Conservation (phyloP, 2,797 vertebrate genomes). For the Channa striata region DNA sequence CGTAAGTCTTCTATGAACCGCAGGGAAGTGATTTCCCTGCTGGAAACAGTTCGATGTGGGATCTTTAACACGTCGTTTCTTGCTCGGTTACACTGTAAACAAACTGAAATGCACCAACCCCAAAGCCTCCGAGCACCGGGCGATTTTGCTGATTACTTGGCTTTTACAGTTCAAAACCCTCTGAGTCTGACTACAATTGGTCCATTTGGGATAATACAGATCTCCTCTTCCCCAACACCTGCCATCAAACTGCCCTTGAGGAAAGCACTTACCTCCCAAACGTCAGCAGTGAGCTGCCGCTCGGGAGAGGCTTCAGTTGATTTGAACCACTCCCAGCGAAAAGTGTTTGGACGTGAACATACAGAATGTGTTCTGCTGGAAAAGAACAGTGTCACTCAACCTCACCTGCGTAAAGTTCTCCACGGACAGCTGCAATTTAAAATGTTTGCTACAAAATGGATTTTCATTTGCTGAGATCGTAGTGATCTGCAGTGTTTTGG, state of each 20-base stretch:
- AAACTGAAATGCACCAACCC: too few species aligned
- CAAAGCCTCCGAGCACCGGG: background rate
- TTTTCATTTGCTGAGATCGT: background rate
- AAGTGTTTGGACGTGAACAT: constrained; percentile 2
- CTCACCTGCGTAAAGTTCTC: constrained; percentile 1
- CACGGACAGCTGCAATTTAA: constrained; percentile 5
- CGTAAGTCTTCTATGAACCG: too few species aligned
- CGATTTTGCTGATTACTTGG: background rate
- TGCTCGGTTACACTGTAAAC: too few species aligned
- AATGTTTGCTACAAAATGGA: constrained; percentile 1
- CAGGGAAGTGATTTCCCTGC: too few species aligned
- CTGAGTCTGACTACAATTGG: too few species aligned
- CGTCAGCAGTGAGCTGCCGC: too few species aligned
- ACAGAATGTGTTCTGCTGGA: constrained; percentile 5
- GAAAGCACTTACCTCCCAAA: too few species aligned
- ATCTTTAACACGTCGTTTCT: too few species aligned
- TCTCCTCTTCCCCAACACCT: background rate
- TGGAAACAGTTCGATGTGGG: too few species aligned
- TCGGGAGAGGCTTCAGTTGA: constrained; percentile 4
- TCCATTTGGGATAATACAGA: background rate
- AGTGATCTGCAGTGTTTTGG: constrained; percentile 19
- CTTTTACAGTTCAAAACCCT: background rate
- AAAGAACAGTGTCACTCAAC: constrained; percentile 24
- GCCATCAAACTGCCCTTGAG: constrained; percentile 5
- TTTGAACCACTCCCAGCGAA: background rate